phyloP scores from a whole-genome alignment of 2,888 invertebrate species.

The Eutolmus rufibarbis region DNA sequence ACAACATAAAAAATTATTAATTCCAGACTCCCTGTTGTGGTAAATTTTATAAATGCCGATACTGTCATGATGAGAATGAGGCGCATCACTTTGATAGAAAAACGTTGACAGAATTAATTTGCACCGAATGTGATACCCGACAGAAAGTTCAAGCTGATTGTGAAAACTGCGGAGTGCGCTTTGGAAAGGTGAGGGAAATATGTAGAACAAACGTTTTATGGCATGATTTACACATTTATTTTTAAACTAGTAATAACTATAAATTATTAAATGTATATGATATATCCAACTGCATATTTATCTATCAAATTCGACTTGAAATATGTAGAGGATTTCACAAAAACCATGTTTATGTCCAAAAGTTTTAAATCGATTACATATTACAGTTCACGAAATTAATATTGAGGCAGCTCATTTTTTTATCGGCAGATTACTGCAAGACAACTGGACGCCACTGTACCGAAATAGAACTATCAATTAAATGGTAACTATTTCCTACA shows the following conservation, averaged over 20 bases:
- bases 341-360: too few relatives aligned
- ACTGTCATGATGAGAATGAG: constrained; percentile 89
- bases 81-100: constrained; percentile 84
- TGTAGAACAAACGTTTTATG: neutral
- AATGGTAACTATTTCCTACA: too few relatives aligned
- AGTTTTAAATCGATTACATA: too few relatives aligned
- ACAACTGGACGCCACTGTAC: too few relatives aligned
- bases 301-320: too few relatives aligned
- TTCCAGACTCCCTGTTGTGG: constrained; percentile 88
- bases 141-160: constrained; percentile 84
- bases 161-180: constrained; percentile 77
- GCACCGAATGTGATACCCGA: constrained; percentile 79
- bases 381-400: too few relatives aligned
- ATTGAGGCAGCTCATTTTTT: too few relatives aligned
- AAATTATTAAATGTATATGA: too few relatives aligned
- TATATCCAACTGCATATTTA: too few relatives aligned
- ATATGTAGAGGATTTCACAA: too few relatives aligned
- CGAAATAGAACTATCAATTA: too few relatives aligned
- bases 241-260: neutral
- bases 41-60: constrained; percentile 86
- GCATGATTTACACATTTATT: neutral
- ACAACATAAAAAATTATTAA: constrained; percentile 41
- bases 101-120: constrained; percentile 82
- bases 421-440: too few relatives aligned
- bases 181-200: constrained; percentile 75